Conservation (phyloP, 2,113 vertebrate species). For the Daboia siamensis region DNA sequence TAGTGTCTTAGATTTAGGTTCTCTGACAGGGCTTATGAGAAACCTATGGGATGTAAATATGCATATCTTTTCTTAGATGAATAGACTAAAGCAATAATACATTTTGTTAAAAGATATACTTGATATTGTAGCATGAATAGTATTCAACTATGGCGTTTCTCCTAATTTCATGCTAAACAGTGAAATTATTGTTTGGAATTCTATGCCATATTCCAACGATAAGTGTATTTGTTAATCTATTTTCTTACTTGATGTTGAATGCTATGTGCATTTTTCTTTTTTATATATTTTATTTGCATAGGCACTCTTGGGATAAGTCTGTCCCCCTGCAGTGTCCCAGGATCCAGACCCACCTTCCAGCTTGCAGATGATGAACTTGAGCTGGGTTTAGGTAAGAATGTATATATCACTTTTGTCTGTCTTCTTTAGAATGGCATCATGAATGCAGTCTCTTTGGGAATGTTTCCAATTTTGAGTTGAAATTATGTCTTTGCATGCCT, state of each 20-base stretch:
- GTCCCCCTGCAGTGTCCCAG: constrained; percentile 89
- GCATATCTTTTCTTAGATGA: neutral
- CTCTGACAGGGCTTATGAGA: neutral
- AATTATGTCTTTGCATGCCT: neutral
- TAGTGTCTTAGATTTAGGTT: neutral
- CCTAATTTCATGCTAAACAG: neutral
- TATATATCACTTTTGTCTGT: neutral
- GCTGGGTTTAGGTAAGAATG: constrained; percentile 85
- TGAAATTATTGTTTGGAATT: neutral
- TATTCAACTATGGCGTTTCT: neutral
- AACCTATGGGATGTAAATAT: neutral
- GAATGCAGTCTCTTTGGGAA: neutral
- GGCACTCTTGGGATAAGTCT: constrained; percentile 90
- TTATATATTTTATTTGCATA: constrained; percentile 25
- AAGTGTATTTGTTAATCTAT: neutral
- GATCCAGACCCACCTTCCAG: constrained; percentile 83
- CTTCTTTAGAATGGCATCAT: neutral
- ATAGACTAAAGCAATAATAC: neutral
- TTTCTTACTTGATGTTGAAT: neutral
- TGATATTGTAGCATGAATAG: neutral
- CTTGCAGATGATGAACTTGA: constrained; percentile 86
- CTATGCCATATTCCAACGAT: neutral
- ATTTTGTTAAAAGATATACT: neutral
- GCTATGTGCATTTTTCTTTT: accelerated
- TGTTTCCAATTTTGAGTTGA: neutral